A percentile compares a stretch with the other conserved stretches of the same genome.
phyloP scores from a whole-genome alignment of 2,797 vertebrate genomes.

The Lepus townsendii region DNA sequence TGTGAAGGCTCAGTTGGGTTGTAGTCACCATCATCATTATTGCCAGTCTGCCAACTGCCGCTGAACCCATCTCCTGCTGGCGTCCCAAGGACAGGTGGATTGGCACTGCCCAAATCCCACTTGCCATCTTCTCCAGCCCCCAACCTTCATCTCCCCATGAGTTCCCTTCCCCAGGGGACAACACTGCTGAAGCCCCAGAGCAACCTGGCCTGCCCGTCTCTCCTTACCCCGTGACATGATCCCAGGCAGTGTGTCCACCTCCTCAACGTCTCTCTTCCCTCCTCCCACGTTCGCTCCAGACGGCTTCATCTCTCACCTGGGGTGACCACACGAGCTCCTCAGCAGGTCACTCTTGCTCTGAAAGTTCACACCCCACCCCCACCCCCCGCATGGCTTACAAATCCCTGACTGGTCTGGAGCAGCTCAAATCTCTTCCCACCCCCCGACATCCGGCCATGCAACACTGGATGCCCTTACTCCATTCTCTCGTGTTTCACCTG shows the following conservation, averaged over 20 bases:
- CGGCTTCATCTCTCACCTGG: background rate
- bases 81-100: background rate
- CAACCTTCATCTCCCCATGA: background rate
- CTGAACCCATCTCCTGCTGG: background rate
- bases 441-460: rapidly evolving
- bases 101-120: background rate
- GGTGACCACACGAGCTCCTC: rapidly evolving
- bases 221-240: background rate
- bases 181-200: background rate
- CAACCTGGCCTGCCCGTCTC: background rate
- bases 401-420: background rate
- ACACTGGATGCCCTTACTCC: rapidly evolving
- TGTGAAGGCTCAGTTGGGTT: background rate
- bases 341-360: background rate
- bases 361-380: too few relatives aligned
- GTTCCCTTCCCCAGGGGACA: background rate
- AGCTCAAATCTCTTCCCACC: background rate
- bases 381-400: background rate
- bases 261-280: background rate
- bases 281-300: background rate
- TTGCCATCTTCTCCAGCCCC: background rate
- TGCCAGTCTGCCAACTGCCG: background rate
- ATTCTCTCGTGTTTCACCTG: background rate
- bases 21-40: background rate
- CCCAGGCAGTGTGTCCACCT: background rate